Evolutionary conservation across 2,888 invertebrate genomes (phyloP).

Genomic region (Sylvicola cinctus): DNA sequence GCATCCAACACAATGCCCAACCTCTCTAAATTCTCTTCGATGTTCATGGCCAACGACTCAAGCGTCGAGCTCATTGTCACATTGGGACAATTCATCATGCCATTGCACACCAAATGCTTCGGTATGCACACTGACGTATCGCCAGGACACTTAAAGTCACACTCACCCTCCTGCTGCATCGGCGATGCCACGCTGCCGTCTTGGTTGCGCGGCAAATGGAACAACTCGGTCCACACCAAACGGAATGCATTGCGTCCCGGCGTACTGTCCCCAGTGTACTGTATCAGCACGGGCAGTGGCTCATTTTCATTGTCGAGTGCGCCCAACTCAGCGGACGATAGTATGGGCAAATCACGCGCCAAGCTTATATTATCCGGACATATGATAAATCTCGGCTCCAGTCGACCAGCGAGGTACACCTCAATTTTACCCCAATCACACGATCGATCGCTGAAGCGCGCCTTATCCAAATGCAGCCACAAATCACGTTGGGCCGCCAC

Average conservation of each 20-base stretch:
- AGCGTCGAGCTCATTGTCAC: constrained; percentile 27
- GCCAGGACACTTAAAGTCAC: constrained; percentile 77
- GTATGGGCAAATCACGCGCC: constrained; percentile 56
- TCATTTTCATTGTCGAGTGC: constrained; percentile 35
- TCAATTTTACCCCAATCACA: constrained; percentile 76
- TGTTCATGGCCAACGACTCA: constrained; percentile 31
- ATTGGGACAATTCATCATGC: constrained; percentile 71
- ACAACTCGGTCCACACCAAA: constrained; percentile 77
- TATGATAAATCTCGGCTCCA: constrained; percentile 57
- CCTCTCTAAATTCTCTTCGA: constrained; percentile 37
- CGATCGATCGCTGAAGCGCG: constrained; percentile 62
- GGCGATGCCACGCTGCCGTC: constrained; percentile 64
- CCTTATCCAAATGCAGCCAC: constrained; percentile 71
- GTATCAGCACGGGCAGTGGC: constrained; percentile 43
- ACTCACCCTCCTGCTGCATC: constrained; percentile 48
- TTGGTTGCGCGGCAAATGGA: constrained; percentile 64
- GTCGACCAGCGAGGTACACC: constrained; percentile 49
- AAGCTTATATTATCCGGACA: constrained; percentile 74
- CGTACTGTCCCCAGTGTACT: constrained; percentile 53
- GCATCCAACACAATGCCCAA: constrained; percentile 31
- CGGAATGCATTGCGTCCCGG: constrained; percentile 72
- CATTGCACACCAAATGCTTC: constrained; percentile 65
- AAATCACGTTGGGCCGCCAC: constrained; percentile 69
- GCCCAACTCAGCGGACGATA: constrained; percentile 57
- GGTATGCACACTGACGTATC: constrained; percentile 68